A percentile compares a stretch with the other conserved stretches of the same genome.
These are phyloP conservation scores for Rhopalosiphum maidis DNA, from an alignment of 1,140 invertebrate species.

Conservation along the genomic window DNA sequence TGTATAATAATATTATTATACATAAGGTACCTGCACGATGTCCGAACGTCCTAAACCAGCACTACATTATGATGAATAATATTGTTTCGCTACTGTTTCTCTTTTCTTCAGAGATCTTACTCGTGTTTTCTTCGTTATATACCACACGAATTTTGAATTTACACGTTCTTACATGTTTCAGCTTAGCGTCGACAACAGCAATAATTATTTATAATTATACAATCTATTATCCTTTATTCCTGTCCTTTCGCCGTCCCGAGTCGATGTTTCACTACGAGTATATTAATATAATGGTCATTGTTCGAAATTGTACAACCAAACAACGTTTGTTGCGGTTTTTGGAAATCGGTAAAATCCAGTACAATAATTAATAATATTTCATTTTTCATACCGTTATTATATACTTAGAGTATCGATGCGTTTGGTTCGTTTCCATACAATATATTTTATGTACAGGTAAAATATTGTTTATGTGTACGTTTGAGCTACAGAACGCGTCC, in stretches of 20 bases:
- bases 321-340: not conserved
- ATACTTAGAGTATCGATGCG: not conserved
- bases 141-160: not conserved
- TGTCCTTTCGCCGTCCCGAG: not conserved
- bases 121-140: not conserved
- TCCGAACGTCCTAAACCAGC: no score
- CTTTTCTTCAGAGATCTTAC: not conserved
- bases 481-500: not conserved
- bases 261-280: not conserved
- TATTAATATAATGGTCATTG: not conserved
- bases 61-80: no score
- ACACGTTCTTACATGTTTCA: not conserved
- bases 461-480: no score
- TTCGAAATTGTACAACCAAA: not conserved
- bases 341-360: not conserved
- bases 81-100: not conserved
- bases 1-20: not conserved
- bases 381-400: not conserved
- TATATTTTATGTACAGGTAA: no score
- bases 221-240: no score
- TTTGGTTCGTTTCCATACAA: not conserved
- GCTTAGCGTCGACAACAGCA: not conserved
- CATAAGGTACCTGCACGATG: not conserved
- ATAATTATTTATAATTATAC: not conserved
- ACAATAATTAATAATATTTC: not conserved